Percentiles rank a stretch among this genome's conserved stretches.
These are phyloP conservation scores for Rhinolophus sinicus DNA, from an alignment of 2,113 vertebrate genomes.

Conservation along the genomic window DNA sequence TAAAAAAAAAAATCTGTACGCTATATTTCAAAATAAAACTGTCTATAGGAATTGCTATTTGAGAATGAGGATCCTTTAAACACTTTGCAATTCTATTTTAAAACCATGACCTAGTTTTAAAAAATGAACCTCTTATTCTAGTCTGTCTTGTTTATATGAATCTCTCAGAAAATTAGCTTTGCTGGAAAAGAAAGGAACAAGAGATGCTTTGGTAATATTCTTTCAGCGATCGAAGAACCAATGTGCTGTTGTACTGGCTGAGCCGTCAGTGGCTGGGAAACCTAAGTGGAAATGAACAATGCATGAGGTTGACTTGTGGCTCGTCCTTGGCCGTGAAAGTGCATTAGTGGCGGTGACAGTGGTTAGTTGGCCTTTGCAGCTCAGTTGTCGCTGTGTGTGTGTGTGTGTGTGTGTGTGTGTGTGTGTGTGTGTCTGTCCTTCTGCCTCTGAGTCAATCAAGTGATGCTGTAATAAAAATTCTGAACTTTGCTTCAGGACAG, in stretches of 20 bases:
- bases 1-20: neutral
- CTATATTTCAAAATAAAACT: conserved; percentile 29
- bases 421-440: neutral
- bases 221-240: neutral
- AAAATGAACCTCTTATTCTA: neutral
- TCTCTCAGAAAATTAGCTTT: neutral
- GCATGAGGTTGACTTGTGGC: conserved; percentile 51
- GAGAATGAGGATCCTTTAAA: neutral
- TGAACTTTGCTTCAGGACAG: neutral
- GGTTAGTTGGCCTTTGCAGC: conserved; percentile 13
- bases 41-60: neutral
- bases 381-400: neutral
- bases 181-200: neutral
- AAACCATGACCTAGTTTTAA: neutral
- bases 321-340: conserved; percentile 34
- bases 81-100: neutral
- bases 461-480: neutral
- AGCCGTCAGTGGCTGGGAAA: neutral
- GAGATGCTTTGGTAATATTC: neutral
- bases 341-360: neutral
- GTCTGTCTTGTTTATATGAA: no score
- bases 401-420: fast-evolving
- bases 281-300: conserved; percentile 35
- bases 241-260: neutral
- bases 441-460: neutral